Base-by-base conservation (phyloP, 2,888 invertebrate species). In the Polyploca ridens region DNA sequence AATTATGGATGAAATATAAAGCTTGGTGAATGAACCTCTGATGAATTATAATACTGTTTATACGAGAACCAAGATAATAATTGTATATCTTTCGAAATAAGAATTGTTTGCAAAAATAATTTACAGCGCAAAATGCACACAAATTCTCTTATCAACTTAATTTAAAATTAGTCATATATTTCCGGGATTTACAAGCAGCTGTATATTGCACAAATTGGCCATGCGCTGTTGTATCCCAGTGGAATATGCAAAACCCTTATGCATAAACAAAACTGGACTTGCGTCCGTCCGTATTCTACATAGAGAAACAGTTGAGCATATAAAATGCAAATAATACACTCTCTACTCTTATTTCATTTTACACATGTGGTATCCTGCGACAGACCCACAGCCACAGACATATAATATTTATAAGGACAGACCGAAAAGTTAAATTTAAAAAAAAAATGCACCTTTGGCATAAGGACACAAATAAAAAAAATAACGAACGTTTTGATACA, bases 191-290 rank as follows among this genome's bases (percentile, higher is more conserved):
- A 33, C 58, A 41, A 59, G 66, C 60, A 35, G 58, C 54, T 63
- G 41, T 74, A 75, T 73, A 75, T 78, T 75, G 72, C 65, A 65
- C 69, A 74, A 76, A 77, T 76, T 70, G 69, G 67, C 71, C 68
- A 63, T 69, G 63, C 66, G 68, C 64, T 62, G 63, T 58, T 63
- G 63, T 66, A 67, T 67, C 69, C 65, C 64, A 38, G 70, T 68
- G 68, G 69, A 78, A 76, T 81, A 82, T 77, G 75, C 77, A 76
- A 72, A 77, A 75, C 66, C 74, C 71, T 76, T 75, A 79, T 81
- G 73, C 76, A 80, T 83, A 79, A 79, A 77, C 77, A 78, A 80
- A 72, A 66, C 63, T 68, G 68, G 66, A 63, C 64, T 64, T 46
- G 19, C 46, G 64, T 49, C 63, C 62, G 59, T 58, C 46, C 54